Conservation (phyloP, 2,113 vertebrate species). For the Phocoena phocoena region DNA sequence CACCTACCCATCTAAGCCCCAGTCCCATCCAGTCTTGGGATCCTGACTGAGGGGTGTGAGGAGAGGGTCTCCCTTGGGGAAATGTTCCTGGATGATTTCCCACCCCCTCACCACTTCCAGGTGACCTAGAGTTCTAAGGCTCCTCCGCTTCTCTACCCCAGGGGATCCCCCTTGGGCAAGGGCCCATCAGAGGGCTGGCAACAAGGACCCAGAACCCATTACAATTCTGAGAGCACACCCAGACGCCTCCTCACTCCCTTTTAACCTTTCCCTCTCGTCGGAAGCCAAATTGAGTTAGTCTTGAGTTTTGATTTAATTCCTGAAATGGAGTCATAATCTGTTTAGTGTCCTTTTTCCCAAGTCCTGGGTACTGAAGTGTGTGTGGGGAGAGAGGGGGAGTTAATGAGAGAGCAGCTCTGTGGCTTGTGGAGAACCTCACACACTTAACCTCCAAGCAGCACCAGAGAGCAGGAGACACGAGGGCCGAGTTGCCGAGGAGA, state of each 20-base stretch:
- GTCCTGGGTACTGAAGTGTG: slow-evolving; percentile 61
- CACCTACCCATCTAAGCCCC: background rate
- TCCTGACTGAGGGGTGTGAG: background rate
- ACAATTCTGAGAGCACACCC: slow-evolving; percentile 61
- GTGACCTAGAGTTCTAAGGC: background rate
- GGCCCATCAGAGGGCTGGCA: background rate
- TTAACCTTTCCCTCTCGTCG: slow-evolving; percentile 78
- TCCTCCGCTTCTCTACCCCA: background rate
- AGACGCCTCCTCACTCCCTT: slow-evolving; percentile 69
- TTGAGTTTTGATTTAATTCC: slow-evolving; percentile 82
- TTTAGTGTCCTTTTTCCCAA: slow-evolving; percentile 76
- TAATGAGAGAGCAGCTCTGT: slow-evolving; percentile 37
- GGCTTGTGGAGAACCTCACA: slow-evolving; percentile 37
- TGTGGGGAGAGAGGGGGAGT: background rate
- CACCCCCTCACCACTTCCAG: background rate
- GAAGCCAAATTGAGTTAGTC: slow-evolving; percentile 78
- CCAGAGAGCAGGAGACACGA: background rate
- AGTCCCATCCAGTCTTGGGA: background rate
- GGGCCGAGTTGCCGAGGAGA: background rate
- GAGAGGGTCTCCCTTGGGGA: background rate
- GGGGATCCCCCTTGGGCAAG: background rate
- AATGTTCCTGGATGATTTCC: background rate
- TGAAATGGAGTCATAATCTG: slow-evolving; percentile 77
- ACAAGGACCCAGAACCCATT: slow-evolving; percentile 48
- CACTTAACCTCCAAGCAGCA: background rate